Conservation (phyloP, 2,888 invertebrate species). For the Apotomis betuletana region DNA sequence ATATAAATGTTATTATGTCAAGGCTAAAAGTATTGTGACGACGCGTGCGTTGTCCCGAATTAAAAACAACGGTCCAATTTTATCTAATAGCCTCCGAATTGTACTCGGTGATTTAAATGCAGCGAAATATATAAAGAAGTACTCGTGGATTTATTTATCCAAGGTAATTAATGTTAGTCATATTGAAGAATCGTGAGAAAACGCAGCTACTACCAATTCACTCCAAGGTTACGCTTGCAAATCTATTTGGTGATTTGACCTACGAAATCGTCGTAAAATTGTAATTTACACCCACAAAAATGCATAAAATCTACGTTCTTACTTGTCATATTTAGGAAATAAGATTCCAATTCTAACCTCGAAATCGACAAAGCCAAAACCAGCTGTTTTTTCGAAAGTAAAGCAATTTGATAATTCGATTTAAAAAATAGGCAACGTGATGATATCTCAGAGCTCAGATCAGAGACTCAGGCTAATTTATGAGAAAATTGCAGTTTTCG, state of each 20-base stretch:
- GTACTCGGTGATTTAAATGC: slow-evolving; percentile 37
- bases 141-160: neutral
- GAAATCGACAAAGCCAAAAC: too few relatives aligned
- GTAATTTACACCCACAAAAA: slow-evolving; percentile 40
- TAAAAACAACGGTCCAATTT: slow-evolving; percentile 53
- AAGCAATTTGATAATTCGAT: too few relatives aligned
- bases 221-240: slow-evolving; percentile 2
- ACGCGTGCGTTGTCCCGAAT: slow-evolving; percentile 58
- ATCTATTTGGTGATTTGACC: neutral
- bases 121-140: neutral
- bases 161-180: neutral
- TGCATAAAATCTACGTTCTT: slow-evolving; percentile 39
- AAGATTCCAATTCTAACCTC: too few relatives aligned
- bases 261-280: neutral
- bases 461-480: too few relatives aligned
- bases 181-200: neutral
- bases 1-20: slow-evolving; percentile 80
- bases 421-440: too few relatives aligned
- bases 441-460: too few relatives aligned
- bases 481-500: too few relatives aligned
- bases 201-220: neutral
- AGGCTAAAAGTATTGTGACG: slow-evolving; percentile 63
- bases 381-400: too few relatives aligned
- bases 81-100: slow-evolving; percentile 49
- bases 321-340: too few relatives aligned